Evolutionary conservation across 2,888 invertebrate species (phyloP).

Genomic region (Drosophila birchii): DNA sequence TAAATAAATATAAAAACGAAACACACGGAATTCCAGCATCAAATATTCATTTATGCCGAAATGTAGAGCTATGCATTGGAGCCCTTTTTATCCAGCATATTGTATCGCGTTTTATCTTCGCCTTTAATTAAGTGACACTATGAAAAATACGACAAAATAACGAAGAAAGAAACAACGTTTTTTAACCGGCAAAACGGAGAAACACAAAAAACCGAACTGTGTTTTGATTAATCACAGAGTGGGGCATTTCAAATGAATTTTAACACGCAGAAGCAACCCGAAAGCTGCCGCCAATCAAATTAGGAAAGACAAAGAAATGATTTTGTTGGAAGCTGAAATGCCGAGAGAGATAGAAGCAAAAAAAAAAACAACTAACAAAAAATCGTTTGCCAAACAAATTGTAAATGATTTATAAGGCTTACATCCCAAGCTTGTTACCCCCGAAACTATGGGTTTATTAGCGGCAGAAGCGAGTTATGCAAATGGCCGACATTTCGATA

Average conservation of each 20-base stretch:
- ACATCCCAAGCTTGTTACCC: conserved; percentile 57
- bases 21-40: conserved; percentile 49
- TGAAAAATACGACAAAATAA: conserved; percentile 35
- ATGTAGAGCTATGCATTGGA: conserved; percentile 47
- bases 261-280: conserved; percentile 55
- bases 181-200: conserved; percentile 10
- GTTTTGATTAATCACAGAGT: conserved; percentile 64
- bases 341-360: background rate
- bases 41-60: conserved; percentile 69
- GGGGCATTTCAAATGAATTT: conserved; percentile 62
- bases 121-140: conserved; percentile 74
- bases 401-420: conserved; percentile 64
- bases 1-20: conserved; percentile 60
- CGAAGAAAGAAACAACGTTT: conserved; percentile 11
- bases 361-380: conserved; percentile 4
- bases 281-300: conserved; percentile 61
- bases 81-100: conserved; percentile 19
- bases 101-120: conserved; percentile 59
- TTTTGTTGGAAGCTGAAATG: conserved; percentile 46
- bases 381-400: conserved; percentile 55
- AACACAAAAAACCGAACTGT: conserved; percentile 37
- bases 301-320: conserved; percentile 69
- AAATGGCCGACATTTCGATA: conserved; percentile 50
- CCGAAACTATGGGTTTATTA: conserved; percentile 63
- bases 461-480: conserved; percentile 61